phyloP scores from a whole-genome alignment of 2,888 invertebrate species.

The Coenonympha glycerion region DNA sequence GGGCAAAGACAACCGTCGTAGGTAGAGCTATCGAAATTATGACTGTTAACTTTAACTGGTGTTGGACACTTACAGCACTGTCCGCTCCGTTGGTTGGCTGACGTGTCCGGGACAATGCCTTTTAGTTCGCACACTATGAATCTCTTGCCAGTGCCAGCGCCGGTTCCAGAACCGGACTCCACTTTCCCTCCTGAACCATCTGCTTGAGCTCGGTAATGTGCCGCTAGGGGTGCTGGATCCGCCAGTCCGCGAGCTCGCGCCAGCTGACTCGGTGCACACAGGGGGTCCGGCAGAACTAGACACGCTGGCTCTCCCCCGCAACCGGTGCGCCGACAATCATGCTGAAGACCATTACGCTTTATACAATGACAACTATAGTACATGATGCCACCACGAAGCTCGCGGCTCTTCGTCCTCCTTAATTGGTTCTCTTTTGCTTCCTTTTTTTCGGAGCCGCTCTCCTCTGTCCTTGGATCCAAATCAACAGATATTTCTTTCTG shows the following conservation, averaged over 20 bases:
- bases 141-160: conserved; percentile 48
- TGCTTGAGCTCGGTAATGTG: conserved; percentile 43
- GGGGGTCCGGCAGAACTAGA: conserved; percentile 69
- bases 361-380: conserved; percentile 76
- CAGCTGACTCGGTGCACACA: conserved; percentile 72
- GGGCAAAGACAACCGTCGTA: not conserved
- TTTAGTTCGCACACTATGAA: conserved; percentile 70
- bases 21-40: not conserved
- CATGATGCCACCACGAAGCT: conserved; percentile 73
- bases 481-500: conserved; percentile 52
- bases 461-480: conserved; percentile 44
- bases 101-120: conserved; percentile 48
- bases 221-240: conserved; percentile 52
- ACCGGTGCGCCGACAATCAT: conserved; percentile 73
- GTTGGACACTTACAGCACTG: conserved; percentile 62
- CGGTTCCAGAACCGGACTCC: conserved; percentile 34
- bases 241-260: conserved; percentile 66
- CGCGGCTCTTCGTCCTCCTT: conserved; percentile 68
- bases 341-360: conserved; percentile 77
- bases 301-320: conserved; percentile 74
- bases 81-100: conserved; percentile 39
- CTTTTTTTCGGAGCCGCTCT: conserved; percentile 57
- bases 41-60: conserved; percentile 17
- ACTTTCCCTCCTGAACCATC: conserved; percentile 37
- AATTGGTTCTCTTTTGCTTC: conserved; percentile 63